A percentile compares a stretch with the other conserved stretches of the same genome.
phyloP scores from a whole-genome alignment of 2,113 vertebrate genomes.

The Brachyistius frenatus region DNA sequence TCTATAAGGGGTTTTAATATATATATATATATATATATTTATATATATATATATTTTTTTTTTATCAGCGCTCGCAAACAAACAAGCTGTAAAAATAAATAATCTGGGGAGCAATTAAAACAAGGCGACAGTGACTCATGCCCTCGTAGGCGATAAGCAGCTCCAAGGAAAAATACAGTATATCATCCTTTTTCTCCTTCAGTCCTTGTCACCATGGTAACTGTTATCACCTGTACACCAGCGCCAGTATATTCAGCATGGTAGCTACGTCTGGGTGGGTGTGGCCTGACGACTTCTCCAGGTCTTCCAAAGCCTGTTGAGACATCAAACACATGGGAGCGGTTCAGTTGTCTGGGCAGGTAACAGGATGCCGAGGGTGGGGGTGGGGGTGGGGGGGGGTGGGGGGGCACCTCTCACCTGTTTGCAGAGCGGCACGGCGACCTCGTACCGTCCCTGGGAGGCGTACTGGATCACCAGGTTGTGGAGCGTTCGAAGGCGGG shows the following conservation, averaged over 20 bases:
- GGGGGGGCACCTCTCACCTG: conserved; percentile 64
- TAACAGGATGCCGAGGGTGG: too few species aligned
- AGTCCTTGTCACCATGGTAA: neutral
- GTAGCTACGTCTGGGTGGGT: conserved; percentile 92
- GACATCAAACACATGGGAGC: neutral
- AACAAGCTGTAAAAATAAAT: too few species aligned
- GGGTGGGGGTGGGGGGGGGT: too few species aligned
- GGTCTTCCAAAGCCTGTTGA: conserved; percentile 88
- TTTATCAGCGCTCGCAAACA: too few species aligned
- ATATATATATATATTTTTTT: too few species aligned
- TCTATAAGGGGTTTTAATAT: too few species aligned
- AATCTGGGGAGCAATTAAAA: too few species aligned
- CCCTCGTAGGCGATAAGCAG: too few species aligned
- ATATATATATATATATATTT: too few species aligned
- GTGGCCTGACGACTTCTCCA: conserved; percentile 92
- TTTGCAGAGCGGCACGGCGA: conserved; percentile 91
- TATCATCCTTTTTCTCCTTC: neutral
- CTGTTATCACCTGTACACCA: conserved; percentile 88
- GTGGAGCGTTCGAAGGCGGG: conserved; percentile 89
- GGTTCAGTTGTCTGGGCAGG: neutral
- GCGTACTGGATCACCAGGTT: conserved; percentile 94
- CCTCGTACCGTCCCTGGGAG: conserved; percentile 90
- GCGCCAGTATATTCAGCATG: conserved; percentile 92
- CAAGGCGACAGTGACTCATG: too few species aligned
- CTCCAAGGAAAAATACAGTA: neutral